Percentiles rank a stretch among this genome's conserved stretches.
These are phyloP conservation scores for Nannobrachium achirus DNA, from an alignment of 2,113 vertebrate genomes.

Conservation along the genomic window DNA sequence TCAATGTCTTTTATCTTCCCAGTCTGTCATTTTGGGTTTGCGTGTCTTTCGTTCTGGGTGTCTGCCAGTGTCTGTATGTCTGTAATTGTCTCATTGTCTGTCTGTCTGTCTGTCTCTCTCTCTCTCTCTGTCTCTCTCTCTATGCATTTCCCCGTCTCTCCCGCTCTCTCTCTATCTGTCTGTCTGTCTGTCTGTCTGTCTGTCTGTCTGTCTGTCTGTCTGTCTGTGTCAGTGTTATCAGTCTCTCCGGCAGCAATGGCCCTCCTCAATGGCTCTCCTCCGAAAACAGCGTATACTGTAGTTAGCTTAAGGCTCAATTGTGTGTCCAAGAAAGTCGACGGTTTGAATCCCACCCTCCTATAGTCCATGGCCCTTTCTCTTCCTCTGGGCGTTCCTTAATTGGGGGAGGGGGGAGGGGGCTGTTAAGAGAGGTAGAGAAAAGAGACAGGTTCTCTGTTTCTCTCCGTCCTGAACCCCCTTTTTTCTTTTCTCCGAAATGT, in stretches of 20 bases:
- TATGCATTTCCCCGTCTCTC: conserved; percentile 2
- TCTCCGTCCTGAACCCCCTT: conserved; percentile 13
- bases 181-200: conserved; percentile 1
- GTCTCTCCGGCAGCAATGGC: conserved; percentile 83
- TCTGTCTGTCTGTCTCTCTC: conserved; percentile 4
- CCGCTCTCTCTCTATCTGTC: neutral
- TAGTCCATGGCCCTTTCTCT: conserved; percentile 24
- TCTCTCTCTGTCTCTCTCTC: neutral
- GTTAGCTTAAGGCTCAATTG: conserved; percentile 93
- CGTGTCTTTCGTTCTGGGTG: neutral
- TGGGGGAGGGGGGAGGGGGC: conserved; percentile 10
- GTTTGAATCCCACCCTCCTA: conserved; percentile 27
- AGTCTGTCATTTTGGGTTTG: neutral
- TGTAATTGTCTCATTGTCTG: neutral
- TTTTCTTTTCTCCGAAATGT: conserved; percentile 40
- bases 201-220: neutral
- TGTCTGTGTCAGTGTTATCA: conserved; percentile 8
- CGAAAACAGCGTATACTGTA: conserved; percentile 81
- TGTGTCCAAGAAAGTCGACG: conserved; percentile 82
- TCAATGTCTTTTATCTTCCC: neutral
- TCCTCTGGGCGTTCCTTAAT: conserved; percentile 42
- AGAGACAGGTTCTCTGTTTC: conserved; percentile 9
- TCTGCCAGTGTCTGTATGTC: neutral
- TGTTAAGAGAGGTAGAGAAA: conserved; percentile 25
- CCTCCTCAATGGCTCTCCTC: conserved; percentile 92